phyloP scores from a whole-genome alignment of 2,113 vertebrate genomes.

The Amblyornis subalaris region DNA sequence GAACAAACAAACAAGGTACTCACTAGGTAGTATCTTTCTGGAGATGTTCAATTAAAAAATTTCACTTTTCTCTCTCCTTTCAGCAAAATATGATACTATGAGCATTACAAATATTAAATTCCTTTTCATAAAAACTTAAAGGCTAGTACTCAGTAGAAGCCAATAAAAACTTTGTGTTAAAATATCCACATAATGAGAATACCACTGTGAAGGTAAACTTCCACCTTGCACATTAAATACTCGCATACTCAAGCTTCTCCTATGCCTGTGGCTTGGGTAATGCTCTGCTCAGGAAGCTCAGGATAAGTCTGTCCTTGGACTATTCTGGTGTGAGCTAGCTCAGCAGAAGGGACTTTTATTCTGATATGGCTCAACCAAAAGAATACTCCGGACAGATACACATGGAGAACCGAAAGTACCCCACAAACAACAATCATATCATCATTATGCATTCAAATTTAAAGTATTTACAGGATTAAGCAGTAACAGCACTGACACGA shows the following conservation, averaged over 20 bases:
- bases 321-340: not conserved
- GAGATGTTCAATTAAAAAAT: conserved; percentile 40
- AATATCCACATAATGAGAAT: conserved; percentile 45
- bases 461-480: not conserved
- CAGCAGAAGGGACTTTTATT: not conserved
- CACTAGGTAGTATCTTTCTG: not conserved
- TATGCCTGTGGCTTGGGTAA: not conserved
- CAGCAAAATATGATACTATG: conserved; percentile 42
- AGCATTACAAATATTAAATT: conserved; percentile 44
- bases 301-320: not conserved
- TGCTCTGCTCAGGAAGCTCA: not conserved
- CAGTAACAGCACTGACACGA: not conserved
- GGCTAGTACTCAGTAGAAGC: conserved; percentile 50
- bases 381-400: not conserved
- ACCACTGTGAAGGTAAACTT: conserved; percentile 35
- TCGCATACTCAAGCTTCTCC: not conserved
- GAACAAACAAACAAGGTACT: not conserved
- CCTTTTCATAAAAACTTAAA: conserved; percentile 58
- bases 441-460: not conserved
- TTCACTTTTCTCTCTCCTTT: conserved; percentile 25
- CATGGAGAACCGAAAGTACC: not conserved
- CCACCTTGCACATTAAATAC: conserved; percentile 17
- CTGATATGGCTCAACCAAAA: not conserved
- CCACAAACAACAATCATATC: not conserved
- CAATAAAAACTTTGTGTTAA: conserved; percentile 65